Evolutionary conservation across 1,140 invertebrate genomes (phyloP), one percentile per base, ranked within the genome.

Genomic region (Drosophila navojoa): DNA sequence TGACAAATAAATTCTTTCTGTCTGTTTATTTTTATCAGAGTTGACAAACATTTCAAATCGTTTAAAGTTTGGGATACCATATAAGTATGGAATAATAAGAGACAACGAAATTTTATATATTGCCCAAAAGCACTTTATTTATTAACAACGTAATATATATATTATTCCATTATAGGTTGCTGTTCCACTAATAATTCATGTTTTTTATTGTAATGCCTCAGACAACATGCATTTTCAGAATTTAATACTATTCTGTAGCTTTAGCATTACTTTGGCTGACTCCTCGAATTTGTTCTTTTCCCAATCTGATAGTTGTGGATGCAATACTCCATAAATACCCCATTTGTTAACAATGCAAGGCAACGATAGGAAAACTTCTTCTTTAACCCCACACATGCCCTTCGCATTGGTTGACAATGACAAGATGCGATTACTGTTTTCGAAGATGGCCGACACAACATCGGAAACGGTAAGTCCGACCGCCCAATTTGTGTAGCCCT

Each of bases 401-500:
- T 95, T 94, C 16, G 96, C 94, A 81, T 95, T 93, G 7, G 95
- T 96, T 2, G 96, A 96, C 3, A 98, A 94, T 3, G 96, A 95
- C 81, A 96, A 95, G 15, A 97, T 94, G 4, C 58, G 62, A 89
- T 95, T 95, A 73, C 94, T 93, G 6, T 94, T 93, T 11, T 38
- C 35, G 11, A 94, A 93, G n/a, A 97, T 95, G 13, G 95, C 94
- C 7, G 94, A 93, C 97, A 94, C 94, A 7, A 98, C 92, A 69
- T 95, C 93, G 0, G 96, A 93, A 0, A 96, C 94, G 77, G 96
- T 96, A 2, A 98, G 92, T 1, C 96, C 96, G 77, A 97, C 96
- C 4, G 96, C 97, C 96, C 96, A 97, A 16, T 96, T 97, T 0
- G 96, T 97, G 90, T 97, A 97, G 0, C 97, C 96, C 87, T 97